A percentile compares a stretch with the other conserved stretches of the same genome.
phyloP scores from a whole-genome alignment of 2,888 invertebrate genomes.

The Erpobdella octoculata region DNA sequence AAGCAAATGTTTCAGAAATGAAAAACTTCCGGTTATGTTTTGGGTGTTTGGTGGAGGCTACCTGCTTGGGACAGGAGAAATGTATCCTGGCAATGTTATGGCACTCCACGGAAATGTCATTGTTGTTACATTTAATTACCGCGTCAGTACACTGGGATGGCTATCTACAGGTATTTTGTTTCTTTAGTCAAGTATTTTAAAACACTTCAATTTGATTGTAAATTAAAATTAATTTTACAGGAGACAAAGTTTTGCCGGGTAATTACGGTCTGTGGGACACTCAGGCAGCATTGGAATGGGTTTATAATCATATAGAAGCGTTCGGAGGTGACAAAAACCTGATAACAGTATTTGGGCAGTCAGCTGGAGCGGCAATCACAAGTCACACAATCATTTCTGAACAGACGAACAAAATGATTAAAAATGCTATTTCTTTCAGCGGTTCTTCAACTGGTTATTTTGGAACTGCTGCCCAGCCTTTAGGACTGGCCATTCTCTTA shows the following conservation, averaged over 20 bases:
- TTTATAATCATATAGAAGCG: slow-evolving; percentile 53
- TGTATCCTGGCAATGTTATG: slow-evolving; percentile 35
- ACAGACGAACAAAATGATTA: slow-evolving; percentile 27
- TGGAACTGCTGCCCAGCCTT: slow-evolving; percentile 14
- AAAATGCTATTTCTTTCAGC: slow-evolving; percentile 32
- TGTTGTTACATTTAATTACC: slow-evolving; percentile 36
- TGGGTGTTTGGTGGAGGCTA: slow-evolving; percentile 35
- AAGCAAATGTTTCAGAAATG: no score
- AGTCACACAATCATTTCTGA: slow-evolving; percentile 33
- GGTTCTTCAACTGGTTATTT: slow-evolving; percentile 29
- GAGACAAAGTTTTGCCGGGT: slow-evolving; percentile 52
- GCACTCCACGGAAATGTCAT: slow-evolving; percentile 35
- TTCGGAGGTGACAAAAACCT: slow-evolving; percentile 33
- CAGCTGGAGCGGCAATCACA: slow-evolving; percentile 34
- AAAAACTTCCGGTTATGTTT: slow-evolving; percentile 35
- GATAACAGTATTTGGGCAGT: slow-evolving; percentile 34
- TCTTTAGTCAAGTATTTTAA: no score
- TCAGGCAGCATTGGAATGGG: slow-evolving; percentile 56
- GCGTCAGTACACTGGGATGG: slow-evolving; percentile 33
- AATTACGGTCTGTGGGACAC: slow-evolving; percentile 60
- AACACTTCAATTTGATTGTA: no score
- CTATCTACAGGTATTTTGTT: slow-evolving; percentile 32
- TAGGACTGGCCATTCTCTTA: slow-evolving; percentile 25
- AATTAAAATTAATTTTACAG: no score
- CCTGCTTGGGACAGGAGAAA: slow-evolving; percentile 31